Evolutionary conservation across 1,140 invertebrate genomes (phyloP).

Genomic region (Diabrotica virgifera): DNA sequence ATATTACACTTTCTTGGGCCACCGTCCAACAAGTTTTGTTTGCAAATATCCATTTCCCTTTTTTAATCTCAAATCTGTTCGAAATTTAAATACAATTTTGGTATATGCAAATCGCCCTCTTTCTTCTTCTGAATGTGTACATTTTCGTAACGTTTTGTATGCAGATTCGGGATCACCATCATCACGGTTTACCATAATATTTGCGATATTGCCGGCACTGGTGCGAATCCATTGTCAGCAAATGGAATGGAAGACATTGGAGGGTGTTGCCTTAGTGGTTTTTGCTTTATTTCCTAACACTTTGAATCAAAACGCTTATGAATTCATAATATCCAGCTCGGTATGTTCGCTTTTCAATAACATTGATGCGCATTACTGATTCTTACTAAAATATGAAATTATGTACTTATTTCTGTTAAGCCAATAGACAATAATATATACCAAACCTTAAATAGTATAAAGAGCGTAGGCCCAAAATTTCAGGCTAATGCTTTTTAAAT

Average conservation of each 20-base stretch:
- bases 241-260: neutral
- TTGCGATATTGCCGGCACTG: neutral
- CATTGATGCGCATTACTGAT: too few relatives aligned
- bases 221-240: slow-evolving; percentile 1
- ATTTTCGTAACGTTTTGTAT: slow-evolving; percentile 1
- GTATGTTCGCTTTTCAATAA: neutral
- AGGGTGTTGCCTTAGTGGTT: neutral
- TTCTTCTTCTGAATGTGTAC: slow-evolving; percentile 2
- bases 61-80: slow-evolving; percentile 1
- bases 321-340: neutral
- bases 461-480: too few relatives aligned
- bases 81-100: neutral
- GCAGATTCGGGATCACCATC: neutral
- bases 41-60: neutral
- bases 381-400: too few relatives aligned
- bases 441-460: too few relatives aligned
- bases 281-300: neutral
- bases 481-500: too few relatives aligned
- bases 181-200: slow-evolving; percentile 2
- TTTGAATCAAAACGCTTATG: neutral
- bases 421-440: too few relatives aligned
- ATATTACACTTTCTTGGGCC: too few relatives aligned
- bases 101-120: neutral
- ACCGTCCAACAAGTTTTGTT: neutral
- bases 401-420: too few relatives aligned